Base-by-base conservation (phyloP, 1,140 invertebrate species). In the Heliconius himera region DNA sequence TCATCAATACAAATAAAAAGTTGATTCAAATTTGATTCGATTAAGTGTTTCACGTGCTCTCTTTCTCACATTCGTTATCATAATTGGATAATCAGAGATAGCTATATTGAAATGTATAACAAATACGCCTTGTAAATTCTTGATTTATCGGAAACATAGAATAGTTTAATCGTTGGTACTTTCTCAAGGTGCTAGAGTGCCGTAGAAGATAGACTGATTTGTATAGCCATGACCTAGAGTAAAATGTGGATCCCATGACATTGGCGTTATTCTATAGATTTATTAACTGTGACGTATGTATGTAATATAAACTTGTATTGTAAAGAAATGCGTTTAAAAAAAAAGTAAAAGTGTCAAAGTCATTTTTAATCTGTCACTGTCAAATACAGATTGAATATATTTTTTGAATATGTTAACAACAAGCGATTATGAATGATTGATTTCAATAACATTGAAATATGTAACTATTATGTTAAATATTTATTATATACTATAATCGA, bases 161-260 rank as follows among this genome's bases (percentile, higher is more conserved):
- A 36, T 77, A 77, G 75, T 70, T 80, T 70, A 71, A 60, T 73
- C 54, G 20, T 22, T 66, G 60, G 66, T 75, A 82, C 46, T 73
- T 80, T 76, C 78, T 82, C 78, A 77, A 87, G 89, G 90, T 91
- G 91, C 88, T 92, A 86, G 72, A 78, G 88, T 89, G 87, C 88
- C 90, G 88, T 87, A 85, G 86, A 83, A 81, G 70, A 88, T 91
- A 92, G 91, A 93, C 91, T 93, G 91, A 93, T 88, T 85, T 91
- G 88, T 91, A 90, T 89, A 91, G 90, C 91, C 90, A 93, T 91
- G 90, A 93, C 91, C 74, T 88, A 90, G 73, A 76, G 75, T 84
- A 86, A 73, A 70, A 76, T 74, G 83, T 83, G 82, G 86, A 80
- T 76, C 73, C 79, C 79, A 77, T 78, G 76, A 81, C 26, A 29